These are phyloP conservation scores for Zaprionus ghesquierei DNA, from an alignment of 1,140 invertebrate genomes.

Conservation along the genomic window DNA sequence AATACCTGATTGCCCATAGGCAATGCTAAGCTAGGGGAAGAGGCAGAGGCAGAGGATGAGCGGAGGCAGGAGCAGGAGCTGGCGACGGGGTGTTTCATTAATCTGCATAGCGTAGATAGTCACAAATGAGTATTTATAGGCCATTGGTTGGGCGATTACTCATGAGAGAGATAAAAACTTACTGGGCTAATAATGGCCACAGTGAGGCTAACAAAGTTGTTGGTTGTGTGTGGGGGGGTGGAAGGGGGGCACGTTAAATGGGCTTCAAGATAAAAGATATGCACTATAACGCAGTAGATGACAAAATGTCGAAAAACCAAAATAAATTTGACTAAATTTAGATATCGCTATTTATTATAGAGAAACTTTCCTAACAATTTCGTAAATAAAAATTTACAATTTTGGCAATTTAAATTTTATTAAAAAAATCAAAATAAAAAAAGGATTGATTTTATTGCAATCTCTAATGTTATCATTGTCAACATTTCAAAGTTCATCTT, in stretches of 20 bases:
- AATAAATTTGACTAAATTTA: too few species aligned
- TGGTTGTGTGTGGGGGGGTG: neutral
- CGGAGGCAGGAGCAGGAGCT: neutral
- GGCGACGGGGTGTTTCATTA: neutral
- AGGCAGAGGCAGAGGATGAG: neutral
- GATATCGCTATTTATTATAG: too few species aligned
- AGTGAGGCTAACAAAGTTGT: neutral
- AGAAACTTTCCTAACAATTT: too few species aligned
- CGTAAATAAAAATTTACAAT: too few species aligned
- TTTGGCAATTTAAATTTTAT: too few species aligned
- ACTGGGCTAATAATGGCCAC: slow-evolving; percentile 19
- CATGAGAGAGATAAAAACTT: slow-evolving; percentile 41
- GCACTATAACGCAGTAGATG: neutral
- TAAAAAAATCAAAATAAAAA: too few species aligned
- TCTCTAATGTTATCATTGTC: too few species aligned
- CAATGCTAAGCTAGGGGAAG: neutral
- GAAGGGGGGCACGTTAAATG: neutral
- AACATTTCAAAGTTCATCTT: too few species aligned
- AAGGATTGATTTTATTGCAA: too few species aligned
- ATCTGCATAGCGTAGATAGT: slow-evolving; percentile 36
- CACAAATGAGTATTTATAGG: slow-evolving; percentile 29
- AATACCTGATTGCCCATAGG: slow-evolving; percentile 8
- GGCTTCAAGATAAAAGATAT: slow-evolving; percentile 22
- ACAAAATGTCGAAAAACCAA: neutral
- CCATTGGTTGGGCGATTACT: slow-evolving; percentile 43